phyloP scores from a whole-genome alignment of 1,140 invertebrate species.

The Carcinoscorpius rotundicauda region DNA sequence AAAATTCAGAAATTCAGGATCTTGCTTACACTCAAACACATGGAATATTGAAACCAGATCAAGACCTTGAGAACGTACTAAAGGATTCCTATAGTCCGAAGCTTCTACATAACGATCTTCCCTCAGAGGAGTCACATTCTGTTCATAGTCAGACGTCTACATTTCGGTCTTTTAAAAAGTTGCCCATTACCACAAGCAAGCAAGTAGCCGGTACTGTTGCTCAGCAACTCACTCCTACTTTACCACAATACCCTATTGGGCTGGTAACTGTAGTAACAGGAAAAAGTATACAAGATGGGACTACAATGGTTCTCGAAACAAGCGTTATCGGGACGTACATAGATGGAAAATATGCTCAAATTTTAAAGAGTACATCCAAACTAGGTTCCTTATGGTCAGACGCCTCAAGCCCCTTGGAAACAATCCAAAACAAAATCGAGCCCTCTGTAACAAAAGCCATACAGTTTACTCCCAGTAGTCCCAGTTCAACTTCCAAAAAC shows the following conservation, averaged over 20 bases:
- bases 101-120: slow-evolving; percentile 14
- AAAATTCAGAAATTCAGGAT: slow-evolving; percentile 5
- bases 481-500: no score
- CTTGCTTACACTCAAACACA: slow-evolving; percentile 9
- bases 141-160: slow-evolving; percentile 3
- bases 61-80: slow-evolving; percentile 6
- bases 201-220: neutral
- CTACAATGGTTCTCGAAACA: slow-evolving; percentile 72
- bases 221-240: slow-evolving; percentile 5
- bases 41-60: slow-evolving; percentile 7
- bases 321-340: slow-evolving; percentile 80
- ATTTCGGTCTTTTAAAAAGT: no score
- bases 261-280: slow-evolving; percentile 66
- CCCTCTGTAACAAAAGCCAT: no score
- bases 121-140: slow-evolving; percentile 8
- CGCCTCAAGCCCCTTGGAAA: neutral
- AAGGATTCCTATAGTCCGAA: slow-evolving; percentile 16
- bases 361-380: slow-evolving; percentile 57
- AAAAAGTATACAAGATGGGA: slow-evolving; percentile 63
- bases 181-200: neutral
- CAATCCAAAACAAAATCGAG: neutral
- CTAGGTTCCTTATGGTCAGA: slow-evolving; percentile 29
- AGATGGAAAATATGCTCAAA: slow-evolving; percentile 64
- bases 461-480: no score
- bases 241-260: slow-evolving; percentile 46